A percentile compares a stretch with the other conserved stretches of the same genome.
phyloP scores from a whole-genome alignment of 1,140 invertebrate species.

The Eumeta japonica region DNA sequence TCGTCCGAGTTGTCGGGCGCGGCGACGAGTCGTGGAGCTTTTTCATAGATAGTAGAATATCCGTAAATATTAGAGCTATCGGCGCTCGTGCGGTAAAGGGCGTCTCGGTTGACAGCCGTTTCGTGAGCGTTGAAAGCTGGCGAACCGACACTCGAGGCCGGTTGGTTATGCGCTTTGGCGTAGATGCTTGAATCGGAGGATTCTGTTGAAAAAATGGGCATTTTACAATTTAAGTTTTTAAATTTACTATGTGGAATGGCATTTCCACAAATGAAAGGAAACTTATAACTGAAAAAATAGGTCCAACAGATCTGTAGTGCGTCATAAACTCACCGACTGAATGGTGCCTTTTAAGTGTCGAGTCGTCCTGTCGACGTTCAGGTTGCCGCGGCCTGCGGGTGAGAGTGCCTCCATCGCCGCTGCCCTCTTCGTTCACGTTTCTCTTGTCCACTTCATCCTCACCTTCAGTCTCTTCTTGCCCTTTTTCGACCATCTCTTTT shows the following conservation, averaged over 20 bases:
- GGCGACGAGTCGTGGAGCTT: conserved; percentile 11
- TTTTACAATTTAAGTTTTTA: not conserved
- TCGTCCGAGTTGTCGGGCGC: conserved; percentile 22
- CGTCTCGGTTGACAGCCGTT: conserved; percentile 26
- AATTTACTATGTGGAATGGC: not conserved
- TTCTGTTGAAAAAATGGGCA: conserved; percentile 15
- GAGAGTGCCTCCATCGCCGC: conserved; percentile 64
- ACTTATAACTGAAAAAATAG: too few species aligned
- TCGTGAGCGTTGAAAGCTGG: conserved; percentile 29
- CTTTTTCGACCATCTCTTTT: conserved; percentile 73
- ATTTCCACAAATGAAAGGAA: too few species aligned
- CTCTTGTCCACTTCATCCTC: conserved; percentile 19
- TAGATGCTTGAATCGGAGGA: conserved; percentile 21
- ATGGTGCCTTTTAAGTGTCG: conserved; percentile 36
- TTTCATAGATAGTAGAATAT: conserved; percentile 35
- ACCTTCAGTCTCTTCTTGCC: conserved; percentile 44
- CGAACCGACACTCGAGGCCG: conserved; percentile 14
- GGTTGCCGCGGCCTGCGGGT: conserved; percentile 53
- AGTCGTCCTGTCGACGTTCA: conserved; percentile 9
- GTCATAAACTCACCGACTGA: conserved; percentile 18
- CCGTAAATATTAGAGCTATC: conserved; percentile 35
- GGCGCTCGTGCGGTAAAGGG: conserved; percentile 22
- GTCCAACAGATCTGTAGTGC: too few species aligned
- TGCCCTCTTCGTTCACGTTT: conserved; percentile 51
- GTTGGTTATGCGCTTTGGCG: conserved; percentile 13